Percentiles rank a stretch among this genome's conserved stretches.
Evolutionary conservation across 1,140 invertebrate species (phyloP).

Genomic region (Ceratosolen solmsi): DNA sequence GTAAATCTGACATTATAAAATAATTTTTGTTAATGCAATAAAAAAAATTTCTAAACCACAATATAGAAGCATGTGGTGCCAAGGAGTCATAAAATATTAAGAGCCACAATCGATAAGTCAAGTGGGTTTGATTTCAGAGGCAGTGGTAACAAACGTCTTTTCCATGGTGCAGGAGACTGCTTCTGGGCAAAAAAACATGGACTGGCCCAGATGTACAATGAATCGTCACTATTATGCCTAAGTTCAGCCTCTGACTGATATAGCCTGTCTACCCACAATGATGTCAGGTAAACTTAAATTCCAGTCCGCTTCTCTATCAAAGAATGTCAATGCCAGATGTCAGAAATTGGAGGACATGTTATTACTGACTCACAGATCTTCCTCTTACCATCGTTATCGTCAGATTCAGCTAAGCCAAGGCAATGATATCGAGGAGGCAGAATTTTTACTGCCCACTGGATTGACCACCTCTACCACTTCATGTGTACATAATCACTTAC

Average conservation of each 20-base stretch:
- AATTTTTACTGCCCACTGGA: constrained; percentile 58
- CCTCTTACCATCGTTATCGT: constrained; percentile 63
- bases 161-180: constrained; percentile 53
- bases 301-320: constrained; percentile 35
- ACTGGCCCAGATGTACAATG: constrained; percentile 61
- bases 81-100: constrained; percentile 47
- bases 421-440: constrained; percentile 56
- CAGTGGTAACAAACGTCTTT: constrained; percentile 62
- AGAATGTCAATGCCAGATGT: constrained; percentile 41
- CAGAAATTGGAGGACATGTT: constrained; percentile 66
- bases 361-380: constrained; percentile 68
- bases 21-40: not conserved
- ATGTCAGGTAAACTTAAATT: constrained; percentile 52
- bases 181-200: constrained; percentile 53
- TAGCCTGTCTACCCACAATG: constrained; percentile 56
- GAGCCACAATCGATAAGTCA: constrained; percentile 57
- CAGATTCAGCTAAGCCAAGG: constrained; percentile 55
- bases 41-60: constrained; percentile 31
- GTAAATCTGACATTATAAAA: not conserved
- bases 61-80: not conserved
- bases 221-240: constrained; percentile 54
- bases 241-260: constrained; percentile 60
- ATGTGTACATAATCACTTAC: not conserved
- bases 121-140: constrained; percentile 64
- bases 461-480: constrained; percentile 13